phyloP scores from a whole-genome alignment of 2,113 vertebrate genomes.

The Hippocampus guttulatus region DNA sequence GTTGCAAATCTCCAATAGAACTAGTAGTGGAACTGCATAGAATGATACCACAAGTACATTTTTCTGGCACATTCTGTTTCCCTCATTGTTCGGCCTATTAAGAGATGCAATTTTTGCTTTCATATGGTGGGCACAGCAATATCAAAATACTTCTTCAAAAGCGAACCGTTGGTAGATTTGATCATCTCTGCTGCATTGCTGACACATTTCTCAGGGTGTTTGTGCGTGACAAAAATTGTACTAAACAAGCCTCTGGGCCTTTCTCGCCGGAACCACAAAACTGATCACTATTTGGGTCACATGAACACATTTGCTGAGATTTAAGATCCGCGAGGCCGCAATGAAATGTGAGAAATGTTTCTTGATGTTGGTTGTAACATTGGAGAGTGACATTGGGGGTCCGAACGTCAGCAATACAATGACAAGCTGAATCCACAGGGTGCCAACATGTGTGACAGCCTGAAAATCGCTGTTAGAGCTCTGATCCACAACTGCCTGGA shows the following conservation, averaged over 20 bases:
- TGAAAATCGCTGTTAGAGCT: constrained; percentile 19
- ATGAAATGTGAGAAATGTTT: constrained; percentile 10
- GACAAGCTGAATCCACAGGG: constrained; percentile 26
- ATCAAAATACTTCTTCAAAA: constrained; percentile 14
- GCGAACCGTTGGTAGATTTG: constrained; percentile 5
- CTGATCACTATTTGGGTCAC: constrained; percentile 31
- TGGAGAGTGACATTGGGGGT: constrained; percentile 25
- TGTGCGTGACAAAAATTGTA: constrained; percentile 25
- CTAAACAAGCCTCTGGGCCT: constrained; percentile 32
- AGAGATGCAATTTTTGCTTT: constrained; percentile 40
- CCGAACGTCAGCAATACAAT: constrained; percentile 23
- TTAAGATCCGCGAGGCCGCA: constrained; percentile 31
- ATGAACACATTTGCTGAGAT: constrained; percentile 20
- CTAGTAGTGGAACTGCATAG: background rate
- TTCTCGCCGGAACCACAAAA: constrained; percentile 31
- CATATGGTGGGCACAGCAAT: background rate
- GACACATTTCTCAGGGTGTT: constrained; percentile 21
- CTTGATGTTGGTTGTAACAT: constrained; percentile 13
- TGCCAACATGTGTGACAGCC: constrained; percentile 34
- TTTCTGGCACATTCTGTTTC: constrained; percentile 20
- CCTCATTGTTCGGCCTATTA: constrained; percentile 29
- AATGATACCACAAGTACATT: background rate
- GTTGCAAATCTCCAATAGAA: constrained; percentile 4
- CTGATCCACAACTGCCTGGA: constrained; percentile 12
- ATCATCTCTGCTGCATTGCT: constrained; percentile 35